Conservation (phyloP, 2,113 vertebrate species). For the Rhadina sibilatrix region DNA sequence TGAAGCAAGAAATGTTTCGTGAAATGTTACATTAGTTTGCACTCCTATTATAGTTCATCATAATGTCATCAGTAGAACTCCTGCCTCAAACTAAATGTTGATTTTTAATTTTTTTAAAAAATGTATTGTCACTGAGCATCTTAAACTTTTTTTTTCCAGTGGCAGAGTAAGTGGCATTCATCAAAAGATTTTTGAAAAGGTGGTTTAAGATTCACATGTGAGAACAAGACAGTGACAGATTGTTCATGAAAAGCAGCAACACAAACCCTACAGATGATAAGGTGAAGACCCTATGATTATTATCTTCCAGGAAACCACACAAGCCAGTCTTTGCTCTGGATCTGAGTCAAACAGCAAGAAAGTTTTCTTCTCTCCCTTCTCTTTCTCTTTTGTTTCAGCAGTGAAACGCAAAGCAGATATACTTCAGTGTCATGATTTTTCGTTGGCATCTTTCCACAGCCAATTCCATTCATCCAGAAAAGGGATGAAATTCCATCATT, state of each 20-base stretch:
- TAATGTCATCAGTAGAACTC: not conserved
- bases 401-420: constrained; percentile 73
- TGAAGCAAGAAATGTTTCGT: constrained; percentile 60
- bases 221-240: constrained; percentile 55
- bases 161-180: not conserved
- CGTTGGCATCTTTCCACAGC: constrained; percentile 78
- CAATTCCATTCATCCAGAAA: constrained; percentile 85
- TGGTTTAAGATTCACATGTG: constrained; percentile 51
- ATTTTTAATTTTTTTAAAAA: not conserved
- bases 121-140: not conserved
- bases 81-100: not conserved
- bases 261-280: constrained; percentile 33
- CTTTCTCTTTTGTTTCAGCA: constrained; percentile 69
- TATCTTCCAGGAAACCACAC: constrained; percentile 43
- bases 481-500: constrained; percentile 86
- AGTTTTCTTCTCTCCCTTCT: not conserved
- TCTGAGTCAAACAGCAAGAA: constrained; percentile 60
- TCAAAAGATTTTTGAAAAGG: constrained; percentile 41
- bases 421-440: constrained; percentile 74
- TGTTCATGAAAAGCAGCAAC: constrained; percentile 11
- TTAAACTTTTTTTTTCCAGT: not conserved
- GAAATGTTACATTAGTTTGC: constrained; percentile 38
- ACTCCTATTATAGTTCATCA: constrained; percentile 11
- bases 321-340: constrained; percentile 23
- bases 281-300: constrained; percentile 46